Percentiles rank a stretch among this genome's conserved stretches.
Evolutionary conservation across 30 jellyfish, hydroid and myxozoan genomes (phyloP).

Genomic region (Hydractinia echinata): DNA sequence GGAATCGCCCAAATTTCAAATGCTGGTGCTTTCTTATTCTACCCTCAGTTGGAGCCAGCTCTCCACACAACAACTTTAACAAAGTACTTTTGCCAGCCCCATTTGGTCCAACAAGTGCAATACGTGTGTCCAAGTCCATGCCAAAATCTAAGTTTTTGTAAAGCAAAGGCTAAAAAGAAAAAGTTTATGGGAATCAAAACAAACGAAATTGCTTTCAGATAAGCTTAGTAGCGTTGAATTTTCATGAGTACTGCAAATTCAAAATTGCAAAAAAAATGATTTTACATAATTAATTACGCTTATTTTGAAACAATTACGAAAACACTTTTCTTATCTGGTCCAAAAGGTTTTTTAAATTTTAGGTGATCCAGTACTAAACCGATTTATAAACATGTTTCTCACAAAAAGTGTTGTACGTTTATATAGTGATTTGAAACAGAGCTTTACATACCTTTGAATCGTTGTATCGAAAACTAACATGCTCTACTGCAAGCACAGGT

Average conservation of each 20-base stretch:
- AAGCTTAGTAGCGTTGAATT: background rate
- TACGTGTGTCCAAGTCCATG: constrained; percentile 93
- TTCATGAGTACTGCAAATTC: background rate
- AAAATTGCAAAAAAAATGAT: no score
- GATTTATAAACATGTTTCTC: no score
- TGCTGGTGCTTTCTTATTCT: constrained; percentile 82
- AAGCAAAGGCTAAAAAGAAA: constrained; percentile 66
- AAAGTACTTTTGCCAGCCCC: constrained; percentile 98
- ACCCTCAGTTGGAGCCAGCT: constrained; percentile 84
- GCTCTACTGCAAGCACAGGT: constrained; percentile 88
- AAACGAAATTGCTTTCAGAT: background rate
- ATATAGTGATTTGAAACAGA: background rate
- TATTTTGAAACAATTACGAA: no score
- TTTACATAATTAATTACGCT: no score
- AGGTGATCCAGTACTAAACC: no score
- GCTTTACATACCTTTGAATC: constrained; percentile 60
- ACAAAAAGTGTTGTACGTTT: no score
- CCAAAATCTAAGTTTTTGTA: constrained; percentile 93
- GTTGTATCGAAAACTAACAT: constrained; percentile 74
- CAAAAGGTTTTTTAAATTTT: no score
- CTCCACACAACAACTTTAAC: constrained; percentile 85
- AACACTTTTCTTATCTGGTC: no score
- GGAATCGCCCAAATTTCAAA: constrained; percentile 87
- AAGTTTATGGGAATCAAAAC: background rate
- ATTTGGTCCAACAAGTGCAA: constrained; percentile 97